Percentiles rank a stretch among this genome's conserved stretches.
Conservation (phyloP, 2,797 vertebrate genomes). For the Rhinophrynus dorsalis region DNA sequence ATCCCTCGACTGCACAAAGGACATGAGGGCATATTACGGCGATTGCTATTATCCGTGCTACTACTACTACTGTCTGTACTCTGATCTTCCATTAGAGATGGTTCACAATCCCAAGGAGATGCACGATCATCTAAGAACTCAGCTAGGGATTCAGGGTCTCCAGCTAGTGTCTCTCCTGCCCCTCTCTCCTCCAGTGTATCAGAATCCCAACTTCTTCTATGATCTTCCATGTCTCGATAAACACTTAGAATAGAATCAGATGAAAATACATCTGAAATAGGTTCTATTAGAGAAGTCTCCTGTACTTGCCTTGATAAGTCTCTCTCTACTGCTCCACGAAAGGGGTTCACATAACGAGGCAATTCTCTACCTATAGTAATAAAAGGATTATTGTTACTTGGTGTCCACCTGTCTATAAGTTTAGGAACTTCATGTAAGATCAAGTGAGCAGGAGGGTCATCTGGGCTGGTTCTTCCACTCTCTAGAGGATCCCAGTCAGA, state of each 20-base stretch:
- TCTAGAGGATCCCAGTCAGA: constrained; percentile 67
- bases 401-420: constrained; percentile 58
- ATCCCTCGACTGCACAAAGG: constrained; percentile 62
- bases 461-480: constrained; percentile 44
- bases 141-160: constrained; percentile 58
- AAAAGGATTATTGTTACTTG: constrained; percentile 56
- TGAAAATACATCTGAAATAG: constrained; percentile 31
- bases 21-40: constrained; percentile 58
- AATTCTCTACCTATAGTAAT: constrained; percentile 42
- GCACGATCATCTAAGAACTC: constrained; percentile 64
- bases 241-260: constrained; percentile 50
- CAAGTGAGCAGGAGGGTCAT: constrained; percentile 48
- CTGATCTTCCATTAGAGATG: constrained; percentile 63
- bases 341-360: constrained; percentile 54
- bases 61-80: constrained; percentile 64
- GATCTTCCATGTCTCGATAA: constrained; percentile 52
- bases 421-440: constrained; percentile 58
- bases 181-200: constrained; percentile 62
- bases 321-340: constrained; percentile 37
- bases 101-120: constrained; percentile 52
- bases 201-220: constrained; percentile 65
- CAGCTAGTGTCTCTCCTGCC: constrained; percentile 65
- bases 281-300: constrained; percentile 53
- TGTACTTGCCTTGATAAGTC: constrained; percentile 47
- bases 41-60: constrained; percentile 51